These are phyloP conservation scores for Apodemia mormo DNA, from an alignment of 2,888 invertebrate species.

Conservation along the genomic window DNA sequence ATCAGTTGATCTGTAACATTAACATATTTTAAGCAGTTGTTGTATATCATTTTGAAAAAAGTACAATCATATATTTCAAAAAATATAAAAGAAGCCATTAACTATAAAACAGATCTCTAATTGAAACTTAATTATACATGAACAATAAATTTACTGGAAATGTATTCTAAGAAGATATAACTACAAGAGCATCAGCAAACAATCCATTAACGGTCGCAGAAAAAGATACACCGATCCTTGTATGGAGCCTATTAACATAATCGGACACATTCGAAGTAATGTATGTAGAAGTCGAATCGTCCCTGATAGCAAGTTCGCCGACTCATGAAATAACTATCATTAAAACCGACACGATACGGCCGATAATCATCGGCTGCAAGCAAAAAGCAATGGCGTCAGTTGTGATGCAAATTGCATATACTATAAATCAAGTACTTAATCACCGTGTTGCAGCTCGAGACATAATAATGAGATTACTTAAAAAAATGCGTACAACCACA, in stretches of 20 bases:
- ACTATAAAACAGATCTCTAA: neutral
- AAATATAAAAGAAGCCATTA: no score
- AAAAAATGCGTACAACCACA: conserved; percentile 58
- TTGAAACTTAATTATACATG: neutral
- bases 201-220: conserved; percentile 69
- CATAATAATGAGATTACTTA: conserved; percentile 77
- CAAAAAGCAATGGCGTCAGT: conserved; percentile 75
- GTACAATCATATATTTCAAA: no score
- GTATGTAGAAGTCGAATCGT: conserved; percentile 76
- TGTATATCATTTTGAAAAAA: no score
- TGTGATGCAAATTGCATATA: conserved; percentile 78
- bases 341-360: conserved; percentile 78
- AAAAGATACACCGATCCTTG: conserved; percentile 58
- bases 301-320: conserved; percentile 70
- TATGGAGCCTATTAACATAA: conserved; percentile 67
- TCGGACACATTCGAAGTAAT: conserved; percentile 76
- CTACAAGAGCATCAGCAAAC: conserved; percentile 55
- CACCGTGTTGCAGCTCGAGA: conserved; percentile 65
- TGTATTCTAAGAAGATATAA: conserved; percentile 32
- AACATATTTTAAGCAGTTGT: no score
- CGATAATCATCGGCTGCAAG: conserved; percentile 75
- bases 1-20: no score
- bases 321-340: conserved; percentile 80
- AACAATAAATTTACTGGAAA: neutral
- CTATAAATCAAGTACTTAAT: conserved; percentile 79